phyloP scores from a whole-genome alignment of 2,888 invertebrate genomes.

The Drosophila meridionalis region DNA sequence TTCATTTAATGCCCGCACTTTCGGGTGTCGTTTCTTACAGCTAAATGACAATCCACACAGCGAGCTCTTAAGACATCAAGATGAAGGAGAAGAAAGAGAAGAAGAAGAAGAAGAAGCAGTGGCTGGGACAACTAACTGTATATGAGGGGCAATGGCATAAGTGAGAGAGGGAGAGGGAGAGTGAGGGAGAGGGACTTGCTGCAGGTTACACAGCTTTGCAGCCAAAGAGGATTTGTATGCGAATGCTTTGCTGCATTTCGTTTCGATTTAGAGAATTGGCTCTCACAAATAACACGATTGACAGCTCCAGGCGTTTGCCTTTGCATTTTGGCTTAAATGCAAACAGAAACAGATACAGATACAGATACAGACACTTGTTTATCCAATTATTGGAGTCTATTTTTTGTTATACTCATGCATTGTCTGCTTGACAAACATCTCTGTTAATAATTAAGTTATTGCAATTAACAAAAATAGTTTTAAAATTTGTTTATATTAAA shows the following conservation, averaged over 20 bases:
- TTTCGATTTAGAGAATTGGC: constrained; percentile 20
- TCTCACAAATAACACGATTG: constrained; percentile 29
- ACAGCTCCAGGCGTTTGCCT: constrained; percentile 5
- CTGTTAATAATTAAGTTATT: background rate
- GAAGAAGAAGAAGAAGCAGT: background rate
- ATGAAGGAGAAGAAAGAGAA: background rate
- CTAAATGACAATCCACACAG: constrained; percentile 65
- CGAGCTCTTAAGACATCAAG: constrained; percentile 27
- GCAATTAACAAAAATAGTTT: background rate
- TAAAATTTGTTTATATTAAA: no score
- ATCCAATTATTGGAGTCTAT: constrained; percentile 15
- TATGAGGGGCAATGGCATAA: background rate
- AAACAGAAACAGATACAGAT: background rate
- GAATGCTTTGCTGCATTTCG: constrained; percentile 23
- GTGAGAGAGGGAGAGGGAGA: background rate
- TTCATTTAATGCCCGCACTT: constrained; percentile 75
- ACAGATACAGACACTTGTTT: constrained; percentile 15
- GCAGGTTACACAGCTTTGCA: constrained; percentile 30
- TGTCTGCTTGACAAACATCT: background rate
- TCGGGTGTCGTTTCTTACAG: constrained; percentile 65
- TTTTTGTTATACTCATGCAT: background rate
- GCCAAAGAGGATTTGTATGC: constrained; percentile 47
- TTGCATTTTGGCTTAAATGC: constrained; percentile 1
- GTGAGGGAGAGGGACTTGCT: no score
- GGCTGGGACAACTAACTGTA: no score